Base-by-base conservation (phyloP, 2,888 invertebrate genomes). In the Lasioglossum calceatum region DNA sequence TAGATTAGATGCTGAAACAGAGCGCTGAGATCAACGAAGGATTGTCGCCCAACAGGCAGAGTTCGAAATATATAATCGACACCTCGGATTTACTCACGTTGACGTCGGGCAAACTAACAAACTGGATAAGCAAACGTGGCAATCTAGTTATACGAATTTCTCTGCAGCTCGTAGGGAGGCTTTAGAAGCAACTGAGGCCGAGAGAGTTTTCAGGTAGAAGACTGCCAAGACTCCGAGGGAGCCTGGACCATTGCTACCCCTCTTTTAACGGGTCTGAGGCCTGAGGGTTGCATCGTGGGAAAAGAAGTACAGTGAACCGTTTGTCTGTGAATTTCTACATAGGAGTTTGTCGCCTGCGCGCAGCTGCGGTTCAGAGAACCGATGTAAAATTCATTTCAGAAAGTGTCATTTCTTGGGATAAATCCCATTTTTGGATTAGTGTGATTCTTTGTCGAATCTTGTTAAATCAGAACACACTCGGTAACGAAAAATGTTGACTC, bases 1-100 rank as follows among this genome's bases (percentile, higher is more conserved):
- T 71, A 64, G 89, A 90, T 90, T 90, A 90, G 90, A 90, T 87
- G 89, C 36, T 32, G 82, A n/a, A 88, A n/a, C 70, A 78, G 36
- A 8, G 74, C 16, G 50, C 44, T 42, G 44, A 47, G 42, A 67
- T 82, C 83, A 70, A 82, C 77, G 58, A 77, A 71, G 19, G 14
- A 47, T 27, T 23, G 8, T 14, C 5, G 27, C 23, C 16, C 5
- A 12, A 61, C 64, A 16, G 5, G 64, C 58, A 7, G 32, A 16
- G 19, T 19, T 2, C 0, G 8, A 19, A 67, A 67, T 27, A 32
- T 32, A 32, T 32, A 64, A 32, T 7, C 27, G 32, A 2, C 5
- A 16, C 27, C 16, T 27, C 16, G 61, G 19, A 32, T 64, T 64
- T 19, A 32, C 64, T 64, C 32, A 1, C 32, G 32, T 32, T 3